Percentiles rank a stretch among this genome's conserved stretches.
These are phyloP conservation scores for Leptarthrus brevirostris DNA, from an alignment of 2,888 invertebrate genomes.

Conservation along the genomic window DNA sequence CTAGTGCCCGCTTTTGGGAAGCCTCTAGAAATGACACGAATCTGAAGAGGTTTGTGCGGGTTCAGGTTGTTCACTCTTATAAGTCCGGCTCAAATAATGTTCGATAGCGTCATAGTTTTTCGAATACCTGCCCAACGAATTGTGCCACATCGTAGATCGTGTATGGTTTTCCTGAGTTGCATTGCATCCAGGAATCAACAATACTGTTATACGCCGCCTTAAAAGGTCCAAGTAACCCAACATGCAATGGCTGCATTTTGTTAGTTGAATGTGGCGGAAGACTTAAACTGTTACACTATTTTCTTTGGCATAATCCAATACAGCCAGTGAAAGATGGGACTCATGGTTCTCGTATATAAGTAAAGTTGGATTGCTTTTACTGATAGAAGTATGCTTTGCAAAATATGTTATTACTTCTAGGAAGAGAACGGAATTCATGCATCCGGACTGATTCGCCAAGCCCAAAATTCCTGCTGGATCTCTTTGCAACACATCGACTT, in stretches of 20 bases:
- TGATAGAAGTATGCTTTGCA: constrained; percentile 58
- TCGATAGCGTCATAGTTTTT: constrained; percentile 42
- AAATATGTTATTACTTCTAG: constrained; percentile 61
- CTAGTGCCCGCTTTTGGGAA: neutral
- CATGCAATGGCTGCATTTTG: constrained; percentile 53
- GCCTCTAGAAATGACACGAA: neutral
- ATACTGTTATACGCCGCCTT: neutral
- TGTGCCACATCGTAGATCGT: constrained; percentile 30
- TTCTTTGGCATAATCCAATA: constrained; percentile 56
- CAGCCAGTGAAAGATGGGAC: constrained; percentile 55
- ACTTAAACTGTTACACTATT: constrained; percentile 63
- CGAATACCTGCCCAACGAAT: constrained; percentile 19
- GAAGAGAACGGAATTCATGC: constrained; percentile 62
- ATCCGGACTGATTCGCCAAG: constrained; percentile 60
- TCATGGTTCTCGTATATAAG: constrained; percentile 61
- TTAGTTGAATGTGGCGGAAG: constrained; percentile 64
- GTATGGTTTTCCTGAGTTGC: constrained; percentile 27
- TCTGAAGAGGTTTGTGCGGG: constrained; percentile 35
- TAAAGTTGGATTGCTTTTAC: constrained; percentile 58
- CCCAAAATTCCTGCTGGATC: constrained; percentile 63
- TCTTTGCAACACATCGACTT: constrained; percentile 58
- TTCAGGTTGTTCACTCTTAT: too few species aligned
- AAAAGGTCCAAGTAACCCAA: neutral
- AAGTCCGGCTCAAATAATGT: too few species aligned
- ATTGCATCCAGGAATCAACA: neutral